phyloP scores from a whole-genome alignment of 2,888 invertebrate species.

The Pyrgus malvae region DNA sequence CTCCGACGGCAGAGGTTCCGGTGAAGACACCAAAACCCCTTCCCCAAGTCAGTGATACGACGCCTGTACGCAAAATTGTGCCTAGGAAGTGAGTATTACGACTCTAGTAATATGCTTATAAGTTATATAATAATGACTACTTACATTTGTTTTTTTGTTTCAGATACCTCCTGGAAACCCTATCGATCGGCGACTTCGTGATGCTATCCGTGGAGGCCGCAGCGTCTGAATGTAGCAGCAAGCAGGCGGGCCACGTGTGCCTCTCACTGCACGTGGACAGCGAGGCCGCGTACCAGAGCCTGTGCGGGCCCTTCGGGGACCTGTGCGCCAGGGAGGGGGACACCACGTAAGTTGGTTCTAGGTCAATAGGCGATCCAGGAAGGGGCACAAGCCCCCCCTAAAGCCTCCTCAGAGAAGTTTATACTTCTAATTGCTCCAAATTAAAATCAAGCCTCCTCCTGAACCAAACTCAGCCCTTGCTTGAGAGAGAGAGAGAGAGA shows the following conservation, averaged over 20 bases:
- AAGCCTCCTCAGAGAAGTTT: no score
- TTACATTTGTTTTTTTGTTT: no score
- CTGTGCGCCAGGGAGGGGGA: constrained; percentile 35
- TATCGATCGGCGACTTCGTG: constrained; percentile 44
- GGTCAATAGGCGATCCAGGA: no score
- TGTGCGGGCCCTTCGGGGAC: constrained; percentile 47
- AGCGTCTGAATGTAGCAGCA: constrained; percentile 39
- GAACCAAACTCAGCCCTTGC: no score
- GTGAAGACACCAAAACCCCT: no score
- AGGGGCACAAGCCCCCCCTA: no score
- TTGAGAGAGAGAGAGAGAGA: no score
- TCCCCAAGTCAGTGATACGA: constrained; percentile 29
- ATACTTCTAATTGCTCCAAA: no score
- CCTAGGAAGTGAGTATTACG: constrained; percentile 52
- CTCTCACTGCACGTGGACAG: constrained; percentile 47
- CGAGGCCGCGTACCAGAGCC: constrained; percentile 40
- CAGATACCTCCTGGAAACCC: constrained; percentile 55
- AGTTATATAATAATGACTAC: no score
- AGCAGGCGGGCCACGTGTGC: constrained; percentile 50
- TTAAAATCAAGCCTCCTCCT: no score
- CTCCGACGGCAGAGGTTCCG: neutral
- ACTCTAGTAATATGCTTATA: no score
- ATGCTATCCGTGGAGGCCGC: constrained; percentile 45
- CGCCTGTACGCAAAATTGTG: constrained; percentile 36
- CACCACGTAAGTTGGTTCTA: neutral